Evolutionary conservation across 1,140 invertebrate species (phyloP), one percentile per base, ranked within the genome.

Genomic region (Elymnias hypermnestra): DNA sequence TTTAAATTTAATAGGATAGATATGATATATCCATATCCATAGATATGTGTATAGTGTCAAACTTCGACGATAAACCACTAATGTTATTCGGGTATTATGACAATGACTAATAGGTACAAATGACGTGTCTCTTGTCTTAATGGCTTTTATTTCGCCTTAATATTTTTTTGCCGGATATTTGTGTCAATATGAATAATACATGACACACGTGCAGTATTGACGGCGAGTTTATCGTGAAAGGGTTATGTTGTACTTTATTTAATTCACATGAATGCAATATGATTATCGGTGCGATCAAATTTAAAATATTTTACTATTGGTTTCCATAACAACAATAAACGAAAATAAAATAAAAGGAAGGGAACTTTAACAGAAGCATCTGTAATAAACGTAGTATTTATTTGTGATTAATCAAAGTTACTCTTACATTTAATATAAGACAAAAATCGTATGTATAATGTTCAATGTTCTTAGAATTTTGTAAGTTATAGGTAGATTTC

Each of bases 131-230:
- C 5, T 36, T 36, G 19, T 36, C 17, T 21, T 19, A 36, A 19
- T 19, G 15, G 33, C 17, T 36, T 36, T 21, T 36, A 36, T 9
- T 36, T 36, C 29, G 14, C 13, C 13, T 36, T 36, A 36, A 19
- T n/a, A 15, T 17, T 36, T 19, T 36, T 36, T 36, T 36, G 18
- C 17, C 33, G 17, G 15, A 19, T 36, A 21, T 21, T 36, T 19
- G 15, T 36, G 18, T 21, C 15, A 36, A 21, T 21, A 36, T 36
- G 15, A 36, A 36, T 36, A 19, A 19, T 36, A 21, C 33, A 36
- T 36, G 14, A 36, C 15, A 19, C 33, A 36, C 33, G 33, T 36
- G 33, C 33, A 36, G 33, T 36, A 21, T 21, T 5, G 18, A 36
- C n/a, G n/a, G 17, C 33, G 15, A 36, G 14, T 33, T 33, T 21